Evolutionary conservation across 2,113 vertebrate genomes (phyloP).

Genomic region (Caretta caretta): DNA sequence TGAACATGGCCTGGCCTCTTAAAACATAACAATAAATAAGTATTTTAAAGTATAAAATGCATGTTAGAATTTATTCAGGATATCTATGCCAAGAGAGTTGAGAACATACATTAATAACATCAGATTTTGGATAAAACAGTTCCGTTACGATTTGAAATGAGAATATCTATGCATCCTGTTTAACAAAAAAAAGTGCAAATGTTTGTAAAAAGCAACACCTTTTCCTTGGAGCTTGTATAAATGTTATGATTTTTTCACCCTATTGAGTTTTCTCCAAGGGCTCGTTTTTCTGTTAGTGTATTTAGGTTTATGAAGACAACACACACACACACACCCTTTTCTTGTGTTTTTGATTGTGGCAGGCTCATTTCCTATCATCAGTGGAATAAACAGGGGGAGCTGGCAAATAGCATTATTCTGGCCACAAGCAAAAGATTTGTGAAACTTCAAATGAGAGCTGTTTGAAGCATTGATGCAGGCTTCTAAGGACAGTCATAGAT

Average conservation of each 20-base stretch:
- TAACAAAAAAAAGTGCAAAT: background rate
- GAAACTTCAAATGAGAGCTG: background rate
- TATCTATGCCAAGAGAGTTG: constrained; percentile 12
- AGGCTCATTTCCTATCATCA: background rate
- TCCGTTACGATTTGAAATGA: constrained; percentile 8
- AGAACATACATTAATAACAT: background rate
- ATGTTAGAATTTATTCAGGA: background rate
- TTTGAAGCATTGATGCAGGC: background rate
- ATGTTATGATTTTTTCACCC: background rate
- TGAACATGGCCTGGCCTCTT: constrained; percentile 41
- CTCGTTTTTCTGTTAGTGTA: background rate
- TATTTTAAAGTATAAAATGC: background rate
- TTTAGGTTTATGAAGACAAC: background rate
- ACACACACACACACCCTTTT: background rate
- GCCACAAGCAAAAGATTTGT: background rate
- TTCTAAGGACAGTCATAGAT: background rate
- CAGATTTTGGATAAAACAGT: constrained; percentile 9
- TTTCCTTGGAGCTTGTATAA: background rate
- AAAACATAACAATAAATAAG: background rate
- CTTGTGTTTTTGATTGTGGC: background rate
- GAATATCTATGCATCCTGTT: background rate
- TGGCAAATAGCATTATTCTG: background rate
- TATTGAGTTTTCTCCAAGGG: background rate
- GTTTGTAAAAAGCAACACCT: constrained; percentile 26
- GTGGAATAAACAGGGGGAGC: background rate